Evolutionary conservation across 1,140 invertebrate species (phyloP).

Genomic region (Heliconius melpomene): DNA sequence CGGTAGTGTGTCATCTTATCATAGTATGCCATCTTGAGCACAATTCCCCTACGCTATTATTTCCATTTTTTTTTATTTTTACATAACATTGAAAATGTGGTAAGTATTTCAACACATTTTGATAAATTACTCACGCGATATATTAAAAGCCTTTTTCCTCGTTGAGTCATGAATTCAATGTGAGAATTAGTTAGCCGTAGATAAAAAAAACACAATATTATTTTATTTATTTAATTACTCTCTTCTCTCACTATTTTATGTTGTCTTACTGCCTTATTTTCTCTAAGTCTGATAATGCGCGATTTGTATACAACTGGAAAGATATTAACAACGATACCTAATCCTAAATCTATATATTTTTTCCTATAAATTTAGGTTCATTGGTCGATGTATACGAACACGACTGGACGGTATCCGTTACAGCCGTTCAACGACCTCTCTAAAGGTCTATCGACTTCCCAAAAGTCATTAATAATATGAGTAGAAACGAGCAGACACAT

Average conservation of each 20-base stretch:
- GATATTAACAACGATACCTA: no score
- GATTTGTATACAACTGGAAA: background rate
- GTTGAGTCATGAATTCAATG: background rate
- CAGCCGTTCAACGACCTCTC: constrained; percentile 28
- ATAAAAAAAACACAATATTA: background rate
- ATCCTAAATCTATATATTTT: background rate
- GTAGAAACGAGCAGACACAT: background rate
- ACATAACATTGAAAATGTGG: background rate
- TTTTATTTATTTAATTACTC: background rate
- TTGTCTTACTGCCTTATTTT: background rate
- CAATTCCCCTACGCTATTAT: no score
- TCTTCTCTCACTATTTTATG: no score
- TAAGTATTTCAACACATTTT: constrained; percentile 4
- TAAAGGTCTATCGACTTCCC: constrained; percentile 2
- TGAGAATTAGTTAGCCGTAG: background rate
- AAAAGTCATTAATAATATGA: constrained; percentile 3
- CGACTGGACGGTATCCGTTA: background rate
- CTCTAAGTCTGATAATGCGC: background rate
- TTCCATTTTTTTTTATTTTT: no score
- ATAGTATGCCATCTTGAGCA: no score
- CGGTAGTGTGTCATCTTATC: no score
- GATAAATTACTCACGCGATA: background rate
- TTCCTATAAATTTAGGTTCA: constrained; percentile 11
- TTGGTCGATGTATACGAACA: constrained; percentile 17
- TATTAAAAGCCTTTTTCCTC: background rate